Conservation (phyloP, 2,113 vertebrate species). For the Rhombomys opimus region DNA sequence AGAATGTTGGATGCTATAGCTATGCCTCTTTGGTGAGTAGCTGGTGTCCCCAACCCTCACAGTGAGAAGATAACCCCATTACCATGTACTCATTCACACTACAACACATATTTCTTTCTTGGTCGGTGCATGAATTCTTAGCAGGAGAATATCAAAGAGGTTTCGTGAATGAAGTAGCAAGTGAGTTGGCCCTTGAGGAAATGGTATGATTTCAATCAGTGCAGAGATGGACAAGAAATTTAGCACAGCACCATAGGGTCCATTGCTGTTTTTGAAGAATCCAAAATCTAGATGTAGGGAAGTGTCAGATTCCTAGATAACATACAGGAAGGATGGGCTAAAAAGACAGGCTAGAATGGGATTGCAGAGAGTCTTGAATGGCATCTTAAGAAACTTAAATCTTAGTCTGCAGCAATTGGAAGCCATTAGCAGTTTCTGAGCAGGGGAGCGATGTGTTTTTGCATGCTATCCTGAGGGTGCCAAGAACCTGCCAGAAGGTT, state of each 20-base stretch:
- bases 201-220: background rate
- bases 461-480: constrained; percentile 53
- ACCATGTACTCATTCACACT: background rate
- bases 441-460: constrained; percentile 67
- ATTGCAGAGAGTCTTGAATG: background rate
- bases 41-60: too few species aligned
- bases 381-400: background rate
- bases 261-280: background rate
- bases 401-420: constrained; percentile 49
- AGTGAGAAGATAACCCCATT: rapidly evolving
- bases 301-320: background rate
- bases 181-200: background rate
- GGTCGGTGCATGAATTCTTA: background rate
- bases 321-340: background rate
- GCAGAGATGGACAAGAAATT: background rate
- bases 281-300: background rate
- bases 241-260: background rate
- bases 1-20: background rate
- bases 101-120: background rate
- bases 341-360: background rate
- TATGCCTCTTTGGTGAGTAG: too few species aligned
- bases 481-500: constrained; percentile 79
- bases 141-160: background rate
- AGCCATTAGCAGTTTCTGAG: constrained; percentile 71
- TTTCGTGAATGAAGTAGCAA: background rate